Conservation (phyloP, 2,888 invertebrate species). For the Cantharis rustica region DNA sequence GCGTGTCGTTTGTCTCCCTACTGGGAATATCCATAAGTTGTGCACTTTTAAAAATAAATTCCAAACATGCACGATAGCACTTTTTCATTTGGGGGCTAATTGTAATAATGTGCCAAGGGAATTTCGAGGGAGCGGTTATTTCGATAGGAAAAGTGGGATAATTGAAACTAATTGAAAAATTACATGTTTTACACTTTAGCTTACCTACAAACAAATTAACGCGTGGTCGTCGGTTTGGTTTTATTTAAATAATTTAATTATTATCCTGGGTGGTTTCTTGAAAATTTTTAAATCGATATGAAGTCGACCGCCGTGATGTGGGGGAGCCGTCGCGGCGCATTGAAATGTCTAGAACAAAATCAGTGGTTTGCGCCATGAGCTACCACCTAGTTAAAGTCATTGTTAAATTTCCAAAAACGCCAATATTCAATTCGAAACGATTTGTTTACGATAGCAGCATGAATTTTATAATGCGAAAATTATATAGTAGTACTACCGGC, state of each 20-base stretch:
- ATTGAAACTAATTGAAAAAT: background rate
- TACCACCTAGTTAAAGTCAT: slow-evolving; percentile 14
- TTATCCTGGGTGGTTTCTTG: background rate
- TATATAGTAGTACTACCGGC: background rate
- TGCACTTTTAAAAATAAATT: background rate
- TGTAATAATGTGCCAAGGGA: background rate
- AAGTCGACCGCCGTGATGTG: slow-evolving; percentile 6
- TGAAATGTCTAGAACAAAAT: slow-evolving; percentile 1
- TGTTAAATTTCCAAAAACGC: slow-evolving; percentile 12
- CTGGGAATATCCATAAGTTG: background rate
- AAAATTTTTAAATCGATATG: background rate
- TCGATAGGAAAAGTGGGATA: background rate
- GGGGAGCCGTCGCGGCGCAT: slow-evolving; percentile 13
- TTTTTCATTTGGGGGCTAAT: background rate
- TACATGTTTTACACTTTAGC: background rate
- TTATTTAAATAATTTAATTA: background rate
- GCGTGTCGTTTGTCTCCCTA: background rate
- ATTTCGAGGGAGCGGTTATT: background rate
- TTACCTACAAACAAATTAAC: background rate
- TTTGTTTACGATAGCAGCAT: background rate
- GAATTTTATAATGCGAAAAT: background rate
- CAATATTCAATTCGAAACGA: background rate
- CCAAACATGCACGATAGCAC: background rate
- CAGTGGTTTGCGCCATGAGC: slow-evolving; percentile 19
- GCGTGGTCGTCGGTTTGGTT: background rate